These are phyloP conservation scores for Thomomys bottae DNA, from an alignment of 2,113 vertebrate species.

Conservation along the genomic window DNA sequence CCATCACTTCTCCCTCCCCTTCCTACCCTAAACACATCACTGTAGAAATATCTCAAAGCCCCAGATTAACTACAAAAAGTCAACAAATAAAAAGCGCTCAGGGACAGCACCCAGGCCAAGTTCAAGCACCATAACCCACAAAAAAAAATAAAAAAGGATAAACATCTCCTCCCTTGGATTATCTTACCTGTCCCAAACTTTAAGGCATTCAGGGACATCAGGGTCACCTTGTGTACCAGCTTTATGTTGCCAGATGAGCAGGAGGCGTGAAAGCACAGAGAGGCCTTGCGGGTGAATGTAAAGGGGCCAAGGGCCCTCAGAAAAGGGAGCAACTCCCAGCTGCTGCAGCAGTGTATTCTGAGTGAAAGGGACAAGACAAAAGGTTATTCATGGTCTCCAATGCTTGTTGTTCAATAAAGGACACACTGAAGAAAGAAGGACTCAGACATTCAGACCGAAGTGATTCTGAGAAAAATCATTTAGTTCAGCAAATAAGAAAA, in stretches of 20 bases:
- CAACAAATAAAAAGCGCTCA: neutral
- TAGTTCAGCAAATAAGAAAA: slow-evolving; percentile 26
- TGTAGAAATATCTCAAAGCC: neutral
- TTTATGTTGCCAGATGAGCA: slow-evolving; percentile 98
- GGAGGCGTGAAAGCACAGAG: slow-evolving; percentile 95
- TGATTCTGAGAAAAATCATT: neutral
- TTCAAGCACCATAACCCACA: too few relatives aligned
- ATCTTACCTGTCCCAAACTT: slow-evolving; percentile 97
- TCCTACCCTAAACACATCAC: neutral
- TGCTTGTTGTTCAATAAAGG: neutral
- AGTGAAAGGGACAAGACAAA: slow-evolving; percentile 47
- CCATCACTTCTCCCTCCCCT: neutral
- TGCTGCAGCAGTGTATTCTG: slow-evolving; percentile 97
- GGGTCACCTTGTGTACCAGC: slow-evolving; percentile 93
- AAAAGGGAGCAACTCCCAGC: slow-evolving; percentile 95
- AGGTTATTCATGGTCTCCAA: neutral
- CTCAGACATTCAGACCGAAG: neutral
- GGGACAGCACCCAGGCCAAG: too few relatives aligned
- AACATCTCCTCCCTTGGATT: neutral
- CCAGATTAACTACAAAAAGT: neutral
- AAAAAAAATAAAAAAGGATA: too few relatives aligned
- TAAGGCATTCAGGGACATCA: slow-evolving; percentile 96
- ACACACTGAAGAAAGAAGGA: neutral
- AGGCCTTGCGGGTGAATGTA: slow-evolving; percentile 97
- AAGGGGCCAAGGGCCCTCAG: slow-evolving; percentile 96